Percentiles rank a stretch among this genome's conserved stretches.
phyloP scores from a whole-genome alignment of 2,888 invertebrate genomes.

The Listrodromus nycthemerus region DNA sequence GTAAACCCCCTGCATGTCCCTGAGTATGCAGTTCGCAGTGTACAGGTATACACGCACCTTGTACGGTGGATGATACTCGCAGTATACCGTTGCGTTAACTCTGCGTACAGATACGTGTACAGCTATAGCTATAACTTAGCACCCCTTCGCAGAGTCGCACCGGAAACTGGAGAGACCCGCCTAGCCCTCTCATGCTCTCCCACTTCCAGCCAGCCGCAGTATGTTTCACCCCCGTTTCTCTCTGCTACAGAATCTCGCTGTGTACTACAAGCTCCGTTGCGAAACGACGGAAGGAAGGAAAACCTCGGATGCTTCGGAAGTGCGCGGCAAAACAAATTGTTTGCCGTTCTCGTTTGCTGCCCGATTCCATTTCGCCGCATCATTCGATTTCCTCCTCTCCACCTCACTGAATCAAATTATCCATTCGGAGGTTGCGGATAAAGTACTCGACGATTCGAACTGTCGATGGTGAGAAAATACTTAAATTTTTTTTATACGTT shows the following conservation, averaged over 20 bases:
- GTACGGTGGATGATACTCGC: slow-evolving; percentile 47
- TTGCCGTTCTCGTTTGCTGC: slow-evolving; percentile 57
- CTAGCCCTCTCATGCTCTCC: slow-evolving; percentile 26
- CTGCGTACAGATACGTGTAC: slow-evolving; percentile 15
- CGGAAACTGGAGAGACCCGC: slow-evolving; percentile 54
- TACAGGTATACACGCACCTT: slow-evolving; percentile 51
- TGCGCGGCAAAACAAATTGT: slow-evolving; percentile 60
- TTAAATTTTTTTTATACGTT: background rate
- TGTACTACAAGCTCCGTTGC: slow-evolving; percentile 8
- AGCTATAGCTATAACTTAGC: slow-evolving; percentile 56
- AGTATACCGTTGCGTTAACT: slow-evolving; percentile 48
- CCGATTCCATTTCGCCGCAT: slow-evolving; percentile 39
- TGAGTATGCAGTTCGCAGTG: slow-evolving; percentile 22
- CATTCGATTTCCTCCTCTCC: slow-evolving; percentile 1
- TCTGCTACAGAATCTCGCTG: slow-evolving; percentile 8
- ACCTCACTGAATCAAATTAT: slow-evolving; percentile 30
- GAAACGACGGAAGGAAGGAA: slow-evolving; percentile 7
- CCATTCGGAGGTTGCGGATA: slow-evolving; percentile 27
- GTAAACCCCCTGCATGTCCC: slow-evolving; percentile 50
- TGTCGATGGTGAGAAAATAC: background rate
- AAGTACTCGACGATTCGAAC: background rate
- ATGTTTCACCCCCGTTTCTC: slow-evolving; percentile 61
- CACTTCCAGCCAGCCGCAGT: slow-evolving; percentile 48
- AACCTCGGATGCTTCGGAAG: slow-evolving; percentile 11
- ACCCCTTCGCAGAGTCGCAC: slow-evolving; percentile 53